Evolutionary conservation across 2,113 vertebrate genomes (phyloP).

Genomic region (Clinocottus analis): DNA sequence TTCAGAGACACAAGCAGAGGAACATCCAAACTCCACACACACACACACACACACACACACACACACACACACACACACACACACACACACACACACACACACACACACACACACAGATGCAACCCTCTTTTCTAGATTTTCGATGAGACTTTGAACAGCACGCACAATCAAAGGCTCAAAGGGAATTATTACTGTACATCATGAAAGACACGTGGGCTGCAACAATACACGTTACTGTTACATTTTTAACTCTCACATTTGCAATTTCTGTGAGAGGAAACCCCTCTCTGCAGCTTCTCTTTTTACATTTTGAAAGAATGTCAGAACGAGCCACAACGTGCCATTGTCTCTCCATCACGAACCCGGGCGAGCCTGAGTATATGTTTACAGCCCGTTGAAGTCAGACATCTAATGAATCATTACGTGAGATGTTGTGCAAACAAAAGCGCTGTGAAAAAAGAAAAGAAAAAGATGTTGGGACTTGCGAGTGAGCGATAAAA

Average conservation of each 20-base stretch:
- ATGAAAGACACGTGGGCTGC: slow-evolving; percentile 11
- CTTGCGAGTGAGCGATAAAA: slow-evolving; percentile 33
- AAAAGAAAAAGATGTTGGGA: slow-evolving; percentile 2
- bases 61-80: slow-evolving; percentile 3
- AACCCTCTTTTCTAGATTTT: slow-evolving; percentile 57
- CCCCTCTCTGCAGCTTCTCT: slow-evolving; percentile 12
- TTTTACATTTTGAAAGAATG: neutral
- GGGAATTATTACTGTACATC: slow-evolving; percentile 46
- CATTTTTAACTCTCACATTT: slow-evolving; percentile 27
- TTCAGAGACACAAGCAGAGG: slow-evolving; percentile 37
- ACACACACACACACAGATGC: too few species aligned
- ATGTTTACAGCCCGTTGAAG: slow-evolving; percentile 28
- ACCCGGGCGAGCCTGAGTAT: slow-evolving; percentile 25
- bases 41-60: slow-evolving; percentile 13
- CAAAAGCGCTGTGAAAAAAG: slow-evolving; percentile 3
- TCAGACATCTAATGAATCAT: slow-evolving; percentile 30
- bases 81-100: slow-evolving; percentile 17
- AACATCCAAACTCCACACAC: slow-evolving; percentile 41
- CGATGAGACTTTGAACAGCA: slow-evolving; percentile 49
- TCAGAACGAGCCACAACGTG: neutral
- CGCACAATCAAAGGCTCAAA: slow-evolving; percentile 59
- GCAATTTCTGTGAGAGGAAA: slow-evolving; percentile 1
- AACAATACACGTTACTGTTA: slow-evolving; percentile 11
- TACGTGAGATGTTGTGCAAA: slow-evolving; percentile 35
- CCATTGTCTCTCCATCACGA: slow-evolving; percentile 21